Evolutionary conservation across 2,113 vertebrate species (phyloP), one percentile per base, ranked within the genome.

Genomic region (Corythornis cristatus): DNA sequence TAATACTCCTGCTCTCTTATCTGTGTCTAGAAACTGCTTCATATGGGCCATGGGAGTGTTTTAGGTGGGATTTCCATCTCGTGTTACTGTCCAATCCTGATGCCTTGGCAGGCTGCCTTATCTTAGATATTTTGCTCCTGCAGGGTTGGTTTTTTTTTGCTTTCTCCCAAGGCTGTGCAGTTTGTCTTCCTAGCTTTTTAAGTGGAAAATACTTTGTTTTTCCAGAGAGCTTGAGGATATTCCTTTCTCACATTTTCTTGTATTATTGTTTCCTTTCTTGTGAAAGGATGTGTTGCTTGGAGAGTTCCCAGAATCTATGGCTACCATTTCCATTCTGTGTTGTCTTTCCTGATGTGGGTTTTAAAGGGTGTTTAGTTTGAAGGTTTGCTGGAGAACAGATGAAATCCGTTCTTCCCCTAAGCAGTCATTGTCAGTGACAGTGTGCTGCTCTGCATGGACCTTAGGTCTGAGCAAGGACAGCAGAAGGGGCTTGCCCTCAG

Each of bases 51-150:
- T 25, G 51, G 82, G 65, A 68, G 28, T 60, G 57, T 88, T 95
- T 89, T 46, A 91, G 86, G 48, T 11, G 45, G 29, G 37, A 37
- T 85, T 94, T 89, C 83, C 58, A 81, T 75, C 83, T 66, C 75
- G 18, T 46, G n/a, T 66, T 89, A 45, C 57, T 93, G 72, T 70
- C 77, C 57, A 51, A 29, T 91, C 68, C 37, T 46, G 50, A 89
- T 56, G 83, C 50, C 20, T 70, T 91, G 88, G 57, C 66, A 88
- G 26, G 50, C 28, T 91, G 58, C 54, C 75, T 25, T 40, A 46
- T 50, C 50, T 67, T 67, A 29, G 2, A 6, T 75, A 18, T 46
- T 87, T 87, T 93, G 23, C n/a, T 86, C 54, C 75, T 83, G 40
- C 22, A 70, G 46, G 28, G 9, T 37, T 37, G 4, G 4, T 10